A percentile compares a stretch with the other conserved stretches of the same genome.
Evolutionary conservation across 2,113 vertebrate species (phyloP).

Genomic region (Gopherus flavomarginatus): DNA sequence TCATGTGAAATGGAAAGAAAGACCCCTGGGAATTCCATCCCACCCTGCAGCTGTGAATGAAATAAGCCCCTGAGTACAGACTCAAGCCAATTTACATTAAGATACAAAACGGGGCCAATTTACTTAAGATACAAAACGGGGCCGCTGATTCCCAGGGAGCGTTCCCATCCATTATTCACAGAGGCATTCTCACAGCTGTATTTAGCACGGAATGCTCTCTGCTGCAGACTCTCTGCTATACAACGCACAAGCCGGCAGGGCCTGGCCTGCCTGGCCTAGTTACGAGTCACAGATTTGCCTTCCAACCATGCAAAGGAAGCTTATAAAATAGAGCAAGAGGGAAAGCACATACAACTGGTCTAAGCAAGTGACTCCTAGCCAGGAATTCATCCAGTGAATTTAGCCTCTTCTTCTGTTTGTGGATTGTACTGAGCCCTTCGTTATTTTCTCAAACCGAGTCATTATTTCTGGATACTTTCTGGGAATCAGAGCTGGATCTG

Average conservation of each 20-base stretch:
- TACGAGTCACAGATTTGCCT: neutral
- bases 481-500: rapidly evolving
- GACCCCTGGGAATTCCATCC: neutral
- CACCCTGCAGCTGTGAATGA: rapidly evolving
- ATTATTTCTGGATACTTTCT: neutral
- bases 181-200: neutral
- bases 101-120: neutral
- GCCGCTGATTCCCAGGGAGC: neutral
- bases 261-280: neutral
- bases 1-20: neutral
- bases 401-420: neutral
- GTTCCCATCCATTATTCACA: neutral
- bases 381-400: neutral
- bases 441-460: neutral
- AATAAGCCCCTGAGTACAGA: neutral
- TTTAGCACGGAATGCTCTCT: rapidly evolving
- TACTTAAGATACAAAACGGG: neutral
- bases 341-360: neutral
- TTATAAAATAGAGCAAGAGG: rapidly evolving
- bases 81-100: neutral
- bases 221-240: neutral
- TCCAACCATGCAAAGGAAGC: neutral
- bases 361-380: neutral
- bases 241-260: rapidly evolving
- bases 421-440: rapidly evolving